Percentiles rank a stretch among this genome's conserved stretches.
These are phyloP conservation scores for Xanthorhoe designata DNA, from an alignment of 2,888 invertebrate genomes.

Conservation along the genomic window DNA sequence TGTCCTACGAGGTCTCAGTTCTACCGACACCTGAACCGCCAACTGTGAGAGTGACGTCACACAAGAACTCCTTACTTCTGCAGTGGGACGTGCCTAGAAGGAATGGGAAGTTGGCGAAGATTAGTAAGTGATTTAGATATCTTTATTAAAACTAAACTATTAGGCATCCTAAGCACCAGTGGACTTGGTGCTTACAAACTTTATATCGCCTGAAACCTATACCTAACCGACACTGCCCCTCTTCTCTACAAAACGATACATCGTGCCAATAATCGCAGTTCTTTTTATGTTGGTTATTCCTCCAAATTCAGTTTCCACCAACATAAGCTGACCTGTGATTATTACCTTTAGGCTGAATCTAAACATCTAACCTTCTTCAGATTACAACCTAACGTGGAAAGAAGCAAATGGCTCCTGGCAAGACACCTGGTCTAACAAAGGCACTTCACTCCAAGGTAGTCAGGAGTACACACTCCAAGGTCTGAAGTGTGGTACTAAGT, in stretches of 20 bases:
- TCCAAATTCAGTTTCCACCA: too few relatives aligned
- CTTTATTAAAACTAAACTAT: too few relatives aligned
- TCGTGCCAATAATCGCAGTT: too few relatives aligned
- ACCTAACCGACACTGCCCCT: too few relatives aligned
- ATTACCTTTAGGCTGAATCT: too few relatives aligned
- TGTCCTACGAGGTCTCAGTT: constrained; percentile 91
- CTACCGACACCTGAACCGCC: constrained; percentile 91
- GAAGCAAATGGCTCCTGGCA: constrained; percentile 79
- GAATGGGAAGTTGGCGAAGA: constrained; percentile 66
- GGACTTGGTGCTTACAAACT: too few relatives aligned
- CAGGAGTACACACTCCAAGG: constrained; percentile 88
- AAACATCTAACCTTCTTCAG: constrained; percentile 54
- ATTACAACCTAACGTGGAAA: constrained; percentile 81
- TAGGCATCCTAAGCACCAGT: too few relatives aligned
- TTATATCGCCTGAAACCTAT: too few relatives aligned
- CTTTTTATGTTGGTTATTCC: too few relatives aligned
- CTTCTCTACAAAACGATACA: too few relatives aligned
- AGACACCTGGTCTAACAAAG: constrained; percentile 88
- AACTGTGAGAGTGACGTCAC: constrained; percentile 81
- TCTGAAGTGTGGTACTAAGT: constrained; percentile 93
- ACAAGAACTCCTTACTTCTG: constrained; percentile 79
- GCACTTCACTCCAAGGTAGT: constrained; percentile 82
- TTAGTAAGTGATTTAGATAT: constrained; percentile 59
- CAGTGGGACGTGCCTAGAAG: constrained; percentile 87
- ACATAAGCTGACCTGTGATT: too few relatives aligned